These are phyloP conservation scores for Zophobas morio DNA, from an alignment of 1,140 invertebrate genomes.

Conservation along the genomic window DNA sequence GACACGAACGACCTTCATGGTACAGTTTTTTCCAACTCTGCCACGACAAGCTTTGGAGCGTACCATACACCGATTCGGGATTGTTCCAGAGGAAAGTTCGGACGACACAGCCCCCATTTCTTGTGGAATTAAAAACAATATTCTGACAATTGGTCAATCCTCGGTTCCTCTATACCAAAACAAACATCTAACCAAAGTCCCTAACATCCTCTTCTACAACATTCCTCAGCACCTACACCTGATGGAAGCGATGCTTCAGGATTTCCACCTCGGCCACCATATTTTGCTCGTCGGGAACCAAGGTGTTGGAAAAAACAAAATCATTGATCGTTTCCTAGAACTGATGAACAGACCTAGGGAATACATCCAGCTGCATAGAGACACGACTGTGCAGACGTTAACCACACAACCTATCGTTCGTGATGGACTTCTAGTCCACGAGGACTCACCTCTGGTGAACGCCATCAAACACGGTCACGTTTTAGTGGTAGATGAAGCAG, in stretches of 20 bases:
- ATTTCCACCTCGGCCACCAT: slow-evolving; percentile 93
- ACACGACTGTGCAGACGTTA: slow-evolving; percentile 96
- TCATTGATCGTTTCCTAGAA: slow-evolving; percentile 93
- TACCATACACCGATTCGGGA: slow-evolving; percentile 77
- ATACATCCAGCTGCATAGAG: slow-evolving; percentile 96
- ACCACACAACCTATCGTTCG: slow-evolving; percentile 92
- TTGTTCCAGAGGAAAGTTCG: slow-evolving; percentile 67
- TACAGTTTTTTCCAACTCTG: slow-evolving; percentile 90
- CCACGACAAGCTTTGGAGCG: slow-evolving; percentile 86
- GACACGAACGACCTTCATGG: slow-evolving; percentile 87
- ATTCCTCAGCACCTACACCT: slow-evolving; percentile 91
- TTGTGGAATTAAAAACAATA: slow-evolving; percentile 74
- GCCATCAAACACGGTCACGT: slow-evolving; percentile 92
- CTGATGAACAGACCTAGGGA: slow-evolving; percentile 92
- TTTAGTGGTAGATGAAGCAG: slow-evolving; percentile 95
- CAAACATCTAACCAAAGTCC: slow-evolving; percentile 86
- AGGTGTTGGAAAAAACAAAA: slow-evolving; percentile 96
- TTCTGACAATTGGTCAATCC: slow-evolving; percentile 86
- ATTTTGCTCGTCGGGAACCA: slow-evolving; percentile 96
- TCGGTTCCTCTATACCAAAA: slow-evolving; percentile 80
- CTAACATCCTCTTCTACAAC: slow-evolving; percentile 94
- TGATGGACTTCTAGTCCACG: slow-evolving; percentile 91
- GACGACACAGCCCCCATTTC: slow-evolving; percentile 62
- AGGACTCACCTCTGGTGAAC: slow-evolving; percentile 94
- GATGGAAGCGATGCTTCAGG: slow-evolving; percentile 90